Evolutionary conservation across 2,797 vertebrate genomes (phyloP), one percentile per base, ranked within the genome.

Genomic region (Rhyacichthys aspro): DNA sequence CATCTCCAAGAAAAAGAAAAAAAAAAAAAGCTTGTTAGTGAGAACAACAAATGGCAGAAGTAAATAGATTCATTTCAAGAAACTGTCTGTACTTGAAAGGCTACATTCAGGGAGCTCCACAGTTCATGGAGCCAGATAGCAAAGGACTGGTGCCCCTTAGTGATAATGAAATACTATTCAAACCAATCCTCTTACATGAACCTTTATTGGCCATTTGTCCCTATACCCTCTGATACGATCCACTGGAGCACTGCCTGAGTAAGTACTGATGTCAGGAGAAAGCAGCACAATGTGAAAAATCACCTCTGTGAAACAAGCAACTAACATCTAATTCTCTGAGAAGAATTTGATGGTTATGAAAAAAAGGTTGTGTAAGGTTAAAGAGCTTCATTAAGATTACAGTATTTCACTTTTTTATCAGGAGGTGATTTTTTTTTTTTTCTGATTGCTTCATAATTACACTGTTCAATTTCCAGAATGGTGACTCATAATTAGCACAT

Each of bases 401-500:
- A 23, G 5, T n/a, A 15, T 7, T 7, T n/a, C 7, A 5, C 15
- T 42, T 6, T 42, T 42, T 6, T 15, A 15, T 15, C 15, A 8
- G 39, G n/a, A n/a, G n/a, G n/a, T n/a, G n/a, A n/a, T n/a, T n/a
- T n/a, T n/a, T n/a, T n/a, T n/a, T n/a, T n/a, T n/a, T n/a, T n/a
- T n/a, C n/a, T n/a, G n/a, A n/a, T n/a, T n/a, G n/a, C n/a, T n/a
- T 1, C 7, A 2, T 37, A 8, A 8, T 37, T 37, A 9, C 36
- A 8, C 8, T 38, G 11, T 38, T 11, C 12, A 38, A 11, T 38
- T 38, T 38, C 5, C 10, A 38, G 10, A 11, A 38, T 38, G 11
- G 1, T 12, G 11, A 38, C 10, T 11, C 37, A 38, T 28, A 74
- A 78, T 82, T 76, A 77, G 63, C 15, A 44, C 18, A 9, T 18